Percentiles rank a stretch among this genome's conserved stretches.
These are phyloP conservation scores for Drosophila carrolli DNA, from an alignment of 1,140 invertebrate genomes.

Conservation along the genomic window DNA sequence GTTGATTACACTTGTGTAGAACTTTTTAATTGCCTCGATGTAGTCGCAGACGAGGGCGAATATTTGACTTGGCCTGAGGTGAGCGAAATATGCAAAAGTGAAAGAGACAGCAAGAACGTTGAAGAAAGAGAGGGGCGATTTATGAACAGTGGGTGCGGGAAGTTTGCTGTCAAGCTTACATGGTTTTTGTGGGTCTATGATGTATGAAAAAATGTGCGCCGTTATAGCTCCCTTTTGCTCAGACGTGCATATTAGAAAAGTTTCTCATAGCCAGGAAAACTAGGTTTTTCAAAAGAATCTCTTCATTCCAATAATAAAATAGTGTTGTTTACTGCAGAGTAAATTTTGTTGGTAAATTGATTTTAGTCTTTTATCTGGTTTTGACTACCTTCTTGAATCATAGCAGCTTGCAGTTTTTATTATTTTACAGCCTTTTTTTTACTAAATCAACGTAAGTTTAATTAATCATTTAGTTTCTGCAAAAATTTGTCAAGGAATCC, in stretches of 20 bases:
- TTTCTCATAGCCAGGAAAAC: not conserved
- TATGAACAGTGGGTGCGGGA: slow-evolving; percentile 22
- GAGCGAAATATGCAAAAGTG: slow-evolving; percentile 34
- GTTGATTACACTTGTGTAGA: slow-evolving; percentile 77
- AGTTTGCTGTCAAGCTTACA: slow-evolving; percentile 34
- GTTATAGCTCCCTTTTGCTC: not conserved
- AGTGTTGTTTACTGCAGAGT: not conserved
- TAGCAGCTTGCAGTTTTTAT: no score
- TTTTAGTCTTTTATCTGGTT: no score
- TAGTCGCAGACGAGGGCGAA: slow-evolving; percentile 31
- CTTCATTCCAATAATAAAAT: not conserved
- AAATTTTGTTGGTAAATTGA: no score
- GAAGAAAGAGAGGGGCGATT: not conserved
- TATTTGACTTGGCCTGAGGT: slow-evolving; percentile 33
- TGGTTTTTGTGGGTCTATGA: slow-evolving; percentile 22
- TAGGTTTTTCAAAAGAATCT: not conserved
- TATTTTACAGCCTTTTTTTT: no score
- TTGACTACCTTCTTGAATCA: no score
- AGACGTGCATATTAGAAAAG: slow-evolving; percentile 19
- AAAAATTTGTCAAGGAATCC: no score
- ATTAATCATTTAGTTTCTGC: no score
- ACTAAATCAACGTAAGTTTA: no score
- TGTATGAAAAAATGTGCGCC: not conserved
- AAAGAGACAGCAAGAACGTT: not conserved
- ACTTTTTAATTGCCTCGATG: slow-evolving; percentile 76